Evolutionary conservation across 2,113 vertebrate species (phyloP), one percentile per base, ranked within the genome.

Genomic region (Solea senegalensis): DNA sequence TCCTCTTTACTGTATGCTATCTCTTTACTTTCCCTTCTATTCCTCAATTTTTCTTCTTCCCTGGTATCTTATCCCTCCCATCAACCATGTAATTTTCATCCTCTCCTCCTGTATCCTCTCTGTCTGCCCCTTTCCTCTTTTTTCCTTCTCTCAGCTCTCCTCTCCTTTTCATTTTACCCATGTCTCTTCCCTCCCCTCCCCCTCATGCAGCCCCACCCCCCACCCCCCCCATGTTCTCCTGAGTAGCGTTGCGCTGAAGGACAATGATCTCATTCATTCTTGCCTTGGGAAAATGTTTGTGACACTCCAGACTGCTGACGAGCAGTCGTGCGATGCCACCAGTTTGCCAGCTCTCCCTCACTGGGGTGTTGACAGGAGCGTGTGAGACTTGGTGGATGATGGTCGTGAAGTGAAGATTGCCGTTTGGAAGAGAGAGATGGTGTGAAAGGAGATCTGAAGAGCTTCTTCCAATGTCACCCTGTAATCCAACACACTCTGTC

Each of bases 381-480:
- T 3, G 39, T 6, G 16, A 9, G 4, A 14, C 57, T 12, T 40
- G 28, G n/a, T 9, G n/a, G 74, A 54, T 58, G 74, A 54, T 58
- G 21, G 55, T 72, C 77, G 78, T 67, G 67, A 62, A 26, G 46
- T 49, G 52, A 75, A 59, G 58, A 71, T 57, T 11, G 7, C 11
- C 8, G 14, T 45, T 45, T 66, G 66, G 57, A 43, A 26, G 43
- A 50, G 56, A 76, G 53, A 76, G 39, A 65, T 63, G 57, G 16
- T 55, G 50, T 40, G 50, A 54, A 74, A 78, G 73, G 45, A 51
- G 62, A 81, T 12, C 59, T 44, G 46, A 68, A 57, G 49, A 56
- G 65, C 65, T 80, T 73, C 49, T 76, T 74, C 72, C 82, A 87
- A 84, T 88, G 86, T 87, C 86, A 88, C 78, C 78, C 62, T 78